phyloP scores from a whole-genome alignment of 2,113 vertebrate species.

The Argyrosomus japonicus region DNA sequence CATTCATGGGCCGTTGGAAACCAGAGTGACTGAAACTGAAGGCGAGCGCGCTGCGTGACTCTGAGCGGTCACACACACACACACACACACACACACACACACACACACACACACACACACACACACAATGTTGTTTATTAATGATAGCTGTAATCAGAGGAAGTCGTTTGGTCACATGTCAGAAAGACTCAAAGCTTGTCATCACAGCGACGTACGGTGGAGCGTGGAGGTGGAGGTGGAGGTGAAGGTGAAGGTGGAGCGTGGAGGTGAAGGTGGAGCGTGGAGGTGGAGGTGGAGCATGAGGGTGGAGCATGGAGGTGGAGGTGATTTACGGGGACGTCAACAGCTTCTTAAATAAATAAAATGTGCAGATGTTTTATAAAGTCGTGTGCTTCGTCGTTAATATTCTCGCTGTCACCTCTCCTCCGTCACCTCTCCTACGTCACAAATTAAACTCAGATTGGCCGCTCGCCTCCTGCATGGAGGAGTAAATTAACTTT shows the following conservation, averaged over 20 bases:
- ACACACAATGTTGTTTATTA: constrained; percentile 11
- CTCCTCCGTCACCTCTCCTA: constrained; percentile 35
- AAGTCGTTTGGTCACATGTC: constrained; percentile 36
- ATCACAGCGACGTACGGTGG: not conserved
- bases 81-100: constrained; percentile 27
- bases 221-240: too few relatives aligned
- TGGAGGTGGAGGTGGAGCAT: not conserved
- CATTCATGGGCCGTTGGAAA: constrained; percentile 1
- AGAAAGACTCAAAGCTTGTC: constrained; percentile 2
- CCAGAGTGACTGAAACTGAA: not conserved
- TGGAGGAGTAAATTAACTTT: constrained; percentile 44
- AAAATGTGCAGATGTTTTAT: not conserved
- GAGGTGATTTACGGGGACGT: too few relatives aligned
- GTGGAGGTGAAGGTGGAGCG: too few relatives aligned
- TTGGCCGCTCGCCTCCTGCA: constrained; percentile 30
- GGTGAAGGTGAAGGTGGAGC: too few relatives aligned
- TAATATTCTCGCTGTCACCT: constrained; percentile 35
- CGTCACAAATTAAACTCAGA: constrained; percentile 51
- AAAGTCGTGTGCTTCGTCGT: constrained; percentile 9
- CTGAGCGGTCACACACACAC: not conserved
- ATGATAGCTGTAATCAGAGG: constrained; percentile 33
- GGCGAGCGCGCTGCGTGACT: not conserved
- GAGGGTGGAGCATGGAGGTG: too few relatives aligned
- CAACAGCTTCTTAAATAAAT: too few relatives aligned
- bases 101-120: constrained; percentile 20